Evolutionary conservation across 1,140 invertebrate genomes (phyloP).

Genomic region (Heliconius himera): DNA sequence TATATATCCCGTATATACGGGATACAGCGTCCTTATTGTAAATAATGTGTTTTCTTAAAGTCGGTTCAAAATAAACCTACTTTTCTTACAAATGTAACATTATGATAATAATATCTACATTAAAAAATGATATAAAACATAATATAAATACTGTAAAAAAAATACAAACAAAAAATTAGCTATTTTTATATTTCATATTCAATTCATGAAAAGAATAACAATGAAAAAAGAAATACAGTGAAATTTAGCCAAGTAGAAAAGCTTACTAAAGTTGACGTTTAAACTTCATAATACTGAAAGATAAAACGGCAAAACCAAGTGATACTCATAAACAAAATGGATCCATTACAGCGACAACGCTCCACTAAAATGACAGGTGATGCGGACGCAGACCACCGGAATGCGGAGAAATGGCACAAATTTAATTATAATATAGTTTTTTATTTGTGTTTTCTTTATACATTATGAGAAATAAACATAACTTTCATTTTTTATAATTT

Average conservation of each 20-base stretch:
- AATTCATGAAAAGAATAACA: neutral
- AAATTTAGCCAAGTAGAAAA: neutral
- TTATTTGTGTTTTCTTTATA: no score
- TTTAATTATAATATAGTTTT: no score
- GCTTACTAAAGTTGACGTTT: conserved; percentile 3
- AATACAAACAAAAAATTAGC: neutral
- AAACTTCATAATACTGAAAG: conserved; percentile 16
- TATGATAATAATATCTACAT: no score
- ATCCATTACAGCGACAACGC: conserved; percentile 18
- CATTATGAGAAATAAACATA: no score
- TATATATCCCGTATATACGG: no score
- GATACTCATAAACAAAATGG: conserved; percentile 16
- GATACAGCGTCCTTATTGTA: no score
- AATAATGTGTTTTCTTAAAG: no score
- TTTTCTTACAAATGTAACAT: no score
- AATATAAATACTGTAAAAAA: neutral
- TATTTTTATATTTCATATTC: neutral
- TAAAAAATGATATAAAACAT: no score
- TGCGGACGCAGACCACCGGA: conserved; percentile 25
- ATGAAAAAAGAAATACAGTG: neutral
- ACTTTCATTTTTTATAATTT: no score
- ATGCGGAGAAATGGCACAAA: neutral
- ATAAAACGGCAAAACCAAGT: conserved; percentile 19
- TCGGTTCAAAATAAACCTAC: no score
- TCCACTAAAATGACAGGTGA: conserved; percentile 23